Evolutionary conservation across 2,888 invertebrate genomes (phyloP).

Genomic region (Hipparchia semele): DNA sequence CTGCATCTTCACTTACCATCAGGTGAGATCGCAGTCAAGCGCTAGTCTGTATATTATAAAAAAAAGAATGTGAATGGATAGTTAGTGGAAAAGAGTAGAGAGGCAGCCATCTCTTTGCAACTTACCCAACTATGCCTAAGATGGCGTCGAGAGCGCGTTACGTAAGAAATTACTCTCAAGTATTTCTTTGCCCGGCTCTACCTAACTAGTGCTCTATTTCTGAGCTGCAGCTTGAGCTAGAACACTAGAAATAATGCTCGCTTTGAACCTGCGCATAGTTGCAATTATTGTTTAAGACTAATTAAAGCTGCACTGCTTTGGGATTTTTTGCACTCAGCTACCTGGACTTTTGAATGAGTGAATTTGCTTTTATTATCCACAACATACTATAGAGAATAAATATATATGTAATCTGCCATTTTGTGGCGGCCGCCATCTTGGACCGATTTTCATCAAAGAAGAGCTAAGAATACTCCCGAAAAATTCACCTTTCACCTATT

Average conservation of each 20-base stretch:
- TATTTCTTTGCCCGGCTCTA: constrained; percentile 27
- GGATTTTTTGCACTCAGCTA: neutral
- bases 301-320: constrained; percentile 13
- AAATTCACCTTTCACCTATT: too few species aligned
- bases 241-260: constrained; percentile 23
- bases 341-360: neutral
- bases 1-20: too few species aligned
- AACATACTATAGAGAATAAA: too few species aligned
- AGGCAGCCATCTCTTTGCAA: constrained; percentile 36
- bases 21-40: too few species aligned
- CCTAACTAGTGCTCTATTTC: constrained; percentile 24
- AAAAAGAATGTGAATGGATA: too few species aligned
- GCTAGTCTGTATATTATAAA: too few species aligned
- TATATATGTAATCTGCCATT: too few species aligned
- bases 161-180: constrained; percentile 36
- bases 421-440: too few species aligned
- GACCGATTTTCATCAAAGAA: too few species aligned
- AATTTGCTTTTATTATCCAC: too few species aligned
- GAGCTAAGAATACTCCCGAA: too few species aligned
- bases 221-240: constrained; percentile 16
- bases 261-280: constrained; percentile 16
- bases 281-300: constrained; percentile 13
- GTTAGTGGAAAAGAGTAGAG: neutral
- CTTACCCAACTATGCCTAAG: constrained; percentile 33
- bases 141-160: constrained; percentile 35